phyloP scores from a whole-genome alignment of 2,113 vertebrate species.

The Sisor rabdophorus region DNA sequence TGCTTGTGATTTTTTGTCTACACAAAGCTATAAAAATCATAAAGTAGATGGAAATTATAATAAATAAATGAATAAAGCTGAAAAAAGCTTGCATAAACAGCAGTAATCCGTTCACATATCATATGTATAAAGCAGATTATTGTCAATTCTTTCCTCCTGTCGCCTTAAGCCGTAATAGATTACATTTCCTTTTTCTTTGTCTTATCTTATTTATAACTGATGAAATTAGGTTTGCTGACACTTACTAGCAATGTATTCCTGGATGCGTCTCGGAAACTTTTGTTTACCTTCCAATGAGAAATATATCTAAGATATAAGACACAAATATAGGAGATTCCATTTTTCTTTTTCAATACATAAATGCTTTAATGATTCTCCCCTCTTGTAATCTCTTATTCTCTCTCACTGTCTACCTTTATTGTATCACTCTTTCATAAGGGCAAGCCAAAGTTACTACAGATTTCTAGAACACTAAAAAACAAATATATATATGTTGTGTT shows the following conservation, averaged over 20 bases:
- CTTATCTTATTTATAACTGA: conserved; percentile 12
- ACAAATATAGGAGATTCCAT: not conserved
- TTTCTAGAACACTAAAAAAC: too few species aligned
- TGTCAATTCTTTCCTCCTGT: conserved; percentile 21
- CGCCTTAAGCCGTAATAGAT: conserved; percentile 13
- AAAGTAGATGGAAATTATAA: conserved; percentile 17
- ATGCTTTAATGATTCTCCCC: not conserved
- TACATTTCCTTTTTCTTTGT: conserved; percentile 19
- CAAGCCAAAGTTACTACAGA: too few species aligned
- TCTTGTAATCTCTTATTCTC: not conserved
- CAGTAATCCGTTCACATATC: not conserved
- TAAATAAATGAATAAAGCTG: conserved; percentile 14
- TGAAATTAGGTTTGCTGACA: conserved; percentile 14
- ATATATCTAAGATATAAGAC: conserved; percentile 10
- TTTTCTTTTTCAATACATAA: not conserved
- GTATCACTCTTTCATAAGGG: too few species aligned
- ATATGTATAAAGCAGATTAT: conserved; percentile 11
- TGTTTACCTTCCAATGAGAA: not conserved
- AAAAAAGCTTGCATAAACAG: conserved; percentile 36
- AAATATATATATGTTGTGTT: too few species aligned
- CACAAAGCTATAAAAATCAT: conserved; percentile 23
- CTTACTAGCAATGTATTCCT: not conserved
- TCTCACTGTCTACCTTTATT: not conserved
- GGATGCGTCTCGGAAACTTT: conserved; percentile 18
- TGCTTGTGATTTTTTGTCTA: conserved; percentile 39